Evolutionary conservation across 2,797 vertebrate genomes (phyloP).

Genomic region (Hoplostethus atlanticus): DNA sequence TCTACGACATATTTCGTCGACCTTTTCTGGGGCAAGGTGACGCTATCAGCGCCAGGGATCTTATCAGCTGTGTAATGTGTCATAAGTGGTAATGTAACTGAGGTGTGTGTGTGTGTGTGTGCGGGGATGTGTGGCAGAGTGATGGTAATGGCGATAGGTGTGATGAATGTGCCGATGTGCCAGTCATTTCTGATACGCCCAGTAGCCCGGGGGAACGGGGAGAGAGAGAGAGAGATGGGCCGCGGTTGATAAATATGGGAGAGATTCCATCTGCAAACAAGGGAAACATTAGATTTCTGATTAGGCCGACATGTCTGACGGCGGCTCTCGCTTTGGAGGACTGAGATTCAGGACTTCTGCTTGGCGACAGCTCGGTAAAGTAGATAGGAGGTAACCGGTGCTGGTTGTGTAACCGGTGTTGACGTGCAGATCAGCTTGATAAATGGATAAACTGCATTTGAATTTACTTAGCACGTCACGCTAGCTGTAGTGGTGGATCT

Average conservation of each 20-base stretch:
- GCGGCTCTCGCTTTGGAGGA: constrained; percentile 58
- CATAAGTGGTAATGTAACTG: constrained; percentile 80
- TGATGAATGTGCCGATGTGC: constrained; percentile 76
- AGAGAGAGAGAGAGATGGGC: constrained; percentile 20
- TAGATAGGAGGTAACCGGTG: constrained; percentile 28
- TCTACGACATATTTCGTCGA: constrained; percentile 55
- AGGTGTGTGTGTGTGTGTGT: constrained; percentile 53
- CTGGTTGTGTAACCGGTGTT: too few species aligned
- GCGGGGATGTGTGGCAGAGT: constrained; percentile 45
- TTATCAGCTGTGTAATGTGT: constrained; percentile 82
- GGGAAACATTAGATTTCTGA: constrained; percentile 73
- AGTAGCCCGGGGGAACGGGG: constrained; percentile 24
- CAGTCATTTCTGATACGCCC: constrained; percentile 72
- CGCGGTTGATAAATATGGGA: constrained; percentile 69
- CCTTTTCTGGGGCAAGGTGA: constrained; percentile 77
- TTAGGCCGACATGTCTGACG: constrained; percentile 63
- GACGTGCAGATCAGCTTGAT: constrained; percentile 16
- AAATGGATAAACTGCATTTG: constrained; percentile 30
- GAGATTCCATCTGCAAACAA: constrained; percentile 80
- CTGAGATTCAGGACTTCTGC: constrained; percentile 56
- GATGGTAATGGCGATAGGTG: constrained; percentile 65
- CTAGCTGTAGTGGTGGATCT: constrained; percentile 19
- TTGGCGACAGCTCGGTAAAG: constrained; percentile 51
- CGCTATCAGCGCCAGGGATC: constrained; percentile 72
- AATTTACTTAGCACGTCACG: constrained; percentile 5